A percentile compares a stretch with the other conserved stretches of the same genome.
These are phyloP conservation scores for Pangasius macronema DNA, from an alignment of 2,797 vertebrate genomes.

Conservation along the genomic window DNA sequence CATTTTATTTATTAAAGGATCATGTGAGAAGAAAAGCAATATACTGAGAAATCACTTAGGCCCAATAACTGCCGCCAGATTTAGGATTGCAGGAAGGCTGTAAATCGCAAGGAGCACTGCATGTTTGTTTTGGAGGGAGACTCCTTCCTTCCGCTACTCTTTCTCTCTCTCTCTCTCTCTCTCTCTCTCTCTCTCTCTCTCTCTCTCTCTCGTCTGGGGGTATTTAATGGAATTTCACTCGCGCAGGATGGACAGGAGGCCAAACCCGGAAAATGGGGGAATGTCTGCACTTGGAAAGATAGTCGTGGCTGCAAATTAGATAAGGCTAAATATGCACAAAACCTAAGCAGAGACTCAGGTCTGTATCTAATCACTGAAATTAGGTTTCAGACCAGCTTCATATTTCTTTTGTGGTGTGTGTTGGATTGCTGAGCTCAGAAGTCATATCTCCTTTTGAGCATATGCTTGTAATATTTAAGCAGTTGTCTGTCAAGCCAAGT, in stretches of 20 bases:
- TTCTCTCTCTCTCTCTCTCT: constrained; percentile 40
- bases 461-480: constrained; percentile 22
- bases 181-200: constrained; percentile 29
- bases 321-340: constrained; percentile 26
- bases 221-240: constrained; percentile 31
- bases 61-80: constrained; percentile 57
- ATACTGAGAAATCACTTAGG: constrained; percentile 50
- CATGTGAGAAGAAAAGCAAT: constrained; percentile 40
- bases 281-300: constrained; percentile 1
- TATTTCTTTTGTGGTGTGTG: constrained; percentile 11
- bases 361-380: constrained; percentile 29
- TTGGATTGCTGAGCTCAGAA: constrained; percentile 1
- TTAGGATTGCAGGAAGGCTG: constrained; percentile 49
- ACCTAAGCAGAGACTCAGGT: neutral
- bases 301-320: constrained; percentile 19
- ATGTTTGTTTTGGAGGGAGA: constrained; percentile 66
- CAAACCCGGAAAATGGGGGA: constrained; percentile 16
- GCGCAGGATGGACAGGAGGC: constrained; percentile 6
- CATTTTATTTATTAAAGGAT: constrained; percentile 47
- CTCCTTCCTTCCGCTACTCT: constrained; percentile 42
- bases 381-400: constrained; percentile 1
- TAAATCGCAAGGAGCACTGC: constrained; percentile 64
- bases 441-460: constrained; percentile 28
- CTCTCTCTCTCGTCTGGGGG: constrained; percentile 53
- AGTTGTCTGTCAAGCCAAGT: constrained; percentile 16